phyloP scores from a whole-genome alignment of 2,888 invertebrate species.

The Pachymerium ferrugineum region DNA sequence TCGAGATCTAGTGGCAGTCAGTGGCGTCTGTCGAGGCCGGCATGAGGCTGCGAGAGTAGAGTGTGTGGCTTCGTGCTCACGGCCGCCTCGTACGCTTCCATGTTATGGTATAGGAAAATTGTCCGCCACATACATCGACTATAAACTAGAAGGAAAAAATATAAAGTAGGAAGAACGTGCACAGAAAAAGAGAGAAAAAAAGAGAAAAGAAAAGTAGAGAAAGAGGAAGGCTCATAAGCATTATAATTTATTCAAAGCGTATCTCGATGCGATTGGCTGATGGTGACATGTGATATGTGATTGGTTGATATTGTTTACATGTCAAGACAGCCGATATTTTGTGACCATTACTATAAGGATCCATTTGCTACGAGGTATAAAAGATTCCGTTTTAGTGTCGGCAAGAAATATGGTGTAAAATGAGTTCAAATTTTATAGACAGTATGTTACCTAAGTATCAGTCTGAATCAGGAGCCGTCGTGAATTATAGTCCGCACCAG shows the following conservation, averaged over 20 bases:
- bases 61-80: not conserved
- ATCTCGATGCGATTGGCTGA: slow-evolving; percentile 38
- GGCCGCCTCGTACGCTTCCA: not conserved
- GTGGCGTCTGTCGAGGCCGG: slow-evolving; percentile 4
- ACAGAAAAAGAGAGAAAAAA: slow-evolving; percentile 34
- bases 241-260: slow-evolving; percentile 36
- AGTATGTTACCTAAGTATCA: slow-evolving; percentile 95
- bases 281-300: slow-evolving; percentile 36
- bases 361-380: slow-evolving; percentile 38
- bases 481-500: slow-evolving; percentile 54
- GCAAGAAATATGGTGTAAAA: slow-evolving; percentile 54
- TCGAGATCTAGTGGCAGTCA: slow-evolving; percentile 13
- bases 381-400: slow-evolving; percentile 39
- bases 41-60: slow-evolving; percentile 7
- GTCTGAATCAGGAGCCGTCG: slow-evolving; percentile 47
- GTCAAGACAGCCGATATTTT: slow-evolving; percentile 37
- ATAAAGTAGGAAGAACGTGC: slow-evolving; percentile 36
- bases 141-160: slow-evolving; percentile 36
- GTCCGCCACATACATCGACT: not conserved
- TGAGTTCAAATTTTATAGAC: slow-evolving; percentile 97
- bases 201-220: slow-evolving; percentile 37
- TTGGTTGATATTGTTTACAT: slow-evolving; percentile 39
- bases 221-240: slow-evolving; percentile 33
- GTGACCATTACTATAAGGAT: slow-evolving; percentile 37
- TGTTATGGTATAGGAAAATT: not conserved